phyloP scores from a whole-genome alignment of 2,113 vertebrate species.

The Vombatus ursinus region DNA sequence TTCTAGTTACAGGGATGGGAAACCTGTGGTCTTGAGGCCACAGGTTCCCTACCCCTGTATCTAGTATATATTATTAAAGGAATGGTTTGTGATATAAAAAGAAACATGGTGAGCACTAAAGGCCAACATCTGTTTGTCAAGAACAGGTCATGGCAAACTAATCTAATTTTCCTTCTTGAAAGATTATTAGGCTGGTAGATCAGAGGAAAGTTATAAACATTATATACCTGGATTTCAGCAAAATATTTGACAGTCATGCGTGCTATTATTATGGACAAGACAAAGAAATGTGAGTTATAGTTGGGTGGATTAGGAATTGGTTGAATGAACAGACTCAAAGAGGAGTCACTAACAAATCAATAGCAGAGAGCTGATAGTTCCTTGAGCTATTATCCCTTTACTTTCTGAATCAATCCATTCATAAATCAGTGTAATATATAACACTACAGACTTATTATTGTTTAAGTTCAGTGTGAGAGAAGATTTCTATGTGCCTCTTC shows the following conservation, averaged over 20 bases:
- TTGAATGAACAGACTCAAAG: neutral
- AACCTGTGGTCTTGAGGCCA: too few species aligned
- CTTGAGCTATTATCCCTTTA: neutral
- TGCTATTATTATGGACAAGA: neutral
- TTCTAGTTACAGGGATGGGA: neutral
- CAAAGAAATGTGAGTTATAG: neutral
- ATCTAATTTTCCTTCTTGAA: neutral
- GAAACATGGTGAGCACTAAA: neutral
- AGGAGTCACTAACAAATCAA: neutral
- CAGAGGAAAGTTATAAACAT: neutral
- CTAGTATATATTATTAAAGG: neutral
- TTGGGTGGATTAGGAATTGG: neutral
- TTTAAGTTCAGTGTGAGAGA: neutral
- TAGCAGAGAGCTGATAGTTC: neutral
- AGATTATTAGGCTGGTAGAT: neutral
- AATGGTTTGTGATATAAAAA: neutral
- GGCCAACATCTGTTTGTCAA: neutral
- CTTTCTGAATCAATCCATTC: neutral
- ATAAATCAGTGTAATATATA: neutral
- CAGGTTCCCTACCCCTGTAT: too few species aligned
- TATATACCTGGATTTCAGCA: neutral
- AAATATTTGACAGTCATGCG: neutral
- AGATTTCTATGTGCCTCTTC: neutral
- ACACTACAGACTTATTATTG: neutral
- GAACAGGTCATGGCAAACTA: neutral